Evolutionary conservation across 2,888 invertebrate species (phyloP).

Genomic region (Drosophila ezoana): DNA sequence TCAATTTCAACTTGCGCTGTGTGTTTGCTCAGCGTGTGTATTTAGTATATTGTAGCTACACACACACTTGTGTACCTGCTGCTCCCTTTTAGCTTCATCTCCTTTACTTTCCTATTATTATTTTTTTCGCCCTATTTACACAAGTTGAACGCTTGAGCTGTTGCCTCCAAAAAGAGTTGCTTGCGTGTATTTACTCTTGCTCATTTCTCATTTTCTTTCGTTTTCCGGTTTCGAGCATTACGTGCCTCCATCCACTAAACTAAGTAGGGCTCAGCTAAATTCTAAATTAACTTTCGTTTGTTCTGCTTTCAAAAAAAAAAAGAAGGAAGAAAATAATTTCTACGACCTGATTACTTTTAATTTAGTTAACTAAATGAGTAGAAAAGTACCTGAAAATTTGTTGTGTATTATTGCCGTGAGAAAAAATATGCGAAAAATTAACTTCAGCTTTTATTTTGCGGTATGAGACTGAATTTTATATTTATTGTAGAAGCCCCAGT

Average conservation of each 20-base stretch:
- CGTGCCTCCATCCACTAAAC: conserved; percentile 31
- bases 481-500: not conserved
- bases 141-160: conserved; percentile 46
- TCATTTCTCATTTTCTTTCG: conserved; percentile 68
- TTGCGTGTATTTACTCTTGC: conserved; percentile 52
- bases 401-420: not conserved
- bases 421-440: not conserved
- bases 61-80: conserved; percentile 36
- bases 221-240: conserved; percentile 32
- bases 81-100: not conserved
- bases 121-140: conserved; percentile 56
- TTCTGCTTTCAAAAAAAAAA: conserved; percentile 16
- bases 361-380: conserved; percentile 8
- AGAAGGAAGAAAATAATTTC: not conserved
- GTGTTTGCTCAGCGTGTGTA: conserved; percentile 47
- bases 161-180: conserved; percentile 47
- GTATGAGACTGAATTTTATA: not conserved
- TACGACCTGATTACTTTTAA: conserved; percentile 30
- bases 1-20: conserved; percentile 54
- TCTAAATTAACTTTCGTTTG: conserved; percentile 66
- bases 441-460: not conserved
- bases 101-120: conserved; percentile 26
- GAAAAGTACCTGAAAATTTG: not conserved
- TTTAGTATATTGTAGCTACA: conserved; percentile 60
- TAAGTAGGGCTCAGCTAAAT: conserved; percentile 52